phyloP scores from a whole-genome alignment of 2,113 vertebrate genomes.

The Pteropus alecto region DNA sequence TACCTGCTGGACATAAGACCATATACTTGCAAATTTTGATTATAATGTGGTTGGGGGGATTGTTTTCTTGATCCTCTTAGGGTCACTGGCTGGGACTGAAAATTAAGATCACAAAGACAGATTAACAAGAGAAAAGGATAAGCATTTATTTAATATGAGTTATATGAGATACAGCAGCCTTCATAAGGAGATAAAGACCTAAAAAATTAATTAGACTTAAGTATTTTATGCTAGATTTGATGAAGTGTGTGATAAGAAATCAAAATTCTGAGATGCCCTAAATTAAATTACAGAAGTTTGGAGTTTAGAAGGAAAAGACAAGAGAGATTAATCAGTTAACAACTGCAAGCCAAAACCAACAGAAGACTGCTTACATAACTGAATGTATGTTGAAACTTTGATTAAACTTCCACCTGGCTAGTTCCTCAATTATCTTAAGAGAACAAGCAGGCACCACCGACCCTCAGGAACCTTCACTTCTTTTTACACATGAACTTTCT shows the following conservation, averaged over 20 bases:
- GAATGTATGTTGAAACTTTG: too few species aligned
- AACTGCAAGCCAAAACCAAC: too few species aligned
- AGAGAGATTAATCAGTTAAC: too few species aligned
- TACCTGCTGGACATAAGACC: background rate
- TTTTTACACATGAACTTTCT: too few species aligned
- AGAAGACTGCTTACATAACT: too few species aligned
- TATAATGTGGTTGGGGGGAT: background rate
- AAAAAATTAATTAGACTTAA: background rate
- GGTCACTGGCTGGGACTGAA: background rate
- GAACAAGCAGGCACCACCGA: too few species aligned
- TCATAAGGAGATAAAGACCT: background rate
- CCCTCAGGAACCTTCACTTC: too few species aligned
- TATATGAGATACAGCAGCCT: background rate
- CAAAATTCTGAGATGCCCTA: background rate
- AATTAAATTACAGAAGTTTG: too few species aligned
- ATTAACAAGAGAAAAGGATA: background rate
- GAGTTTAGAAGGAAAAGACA: too few species aligned
- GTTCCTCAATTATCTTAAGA: too few species aligned
- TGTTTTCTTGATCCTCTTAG: background rate
- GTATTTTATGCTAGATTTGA: background rate
- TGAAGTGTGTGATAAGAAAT: background rate
- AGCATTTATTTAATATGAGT: background rate
- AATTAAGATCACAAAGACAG: background rate
- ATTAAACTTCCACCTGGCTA: too few species aligned
- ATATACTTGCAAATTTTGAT: background rate